Percentiles rank a stretch among this genome's conserved stretches.
Evolutionary conservation across 2,888 invertebrate species (phyloP).

Genomic region (Cryptocheilus praepositus): DNA sequence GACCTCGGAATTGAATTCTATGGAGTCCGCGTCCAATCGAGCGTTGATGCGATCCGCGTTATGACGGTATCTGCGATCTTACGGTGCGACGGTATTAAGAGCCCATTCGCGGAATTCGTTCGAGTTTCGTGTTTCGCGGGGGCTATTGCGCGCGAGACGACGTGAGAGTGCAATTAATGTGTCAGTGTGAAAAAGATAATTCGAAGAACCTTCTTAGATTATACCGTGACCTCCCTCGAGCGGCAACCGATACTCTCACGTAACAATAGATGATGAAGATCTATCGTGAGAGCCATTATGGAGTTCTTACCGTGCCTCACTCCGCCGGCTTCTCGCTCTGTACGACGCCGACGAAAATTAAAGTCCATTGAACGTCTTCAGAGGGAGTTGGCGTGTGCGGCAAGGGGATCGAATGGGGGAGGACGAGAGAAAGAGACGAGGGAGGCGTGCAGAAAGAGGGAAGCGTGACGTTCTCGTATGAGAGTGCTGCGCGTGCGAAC

Average conservation of each 20-base stretch:
- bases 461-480: not conserved
- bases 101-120: not conserved
- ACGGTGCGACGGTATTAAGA: too few relatives aligned
- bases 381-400: constrained; percentile 1
- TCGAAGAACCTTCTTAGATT: constrained; percentile 25
- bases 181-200: constrained; percentile 24
- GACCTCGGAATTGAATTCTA: too few relatives aligned
- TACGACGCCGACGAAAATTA: constrained; percentile 29
- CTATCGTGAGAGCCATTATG: constrained; percentile 44
- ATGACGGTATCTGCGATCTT: too few relatives aligned
- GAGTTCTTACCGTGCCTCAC: constrained; percentile 32
- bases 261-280: constrained; percentile 47
- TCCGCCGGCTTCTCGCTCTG: constrained; percentile 22
- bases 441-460: not conserved
- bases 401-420: not conserved
- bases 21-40: too few relatives aligned
- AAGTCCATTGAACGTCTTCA: constrained; percentile 27
- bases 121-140: not conserved
- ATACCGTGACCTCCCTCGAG: constrained; percentile 25
- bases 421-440: not conserved
- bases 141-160: not conserved
- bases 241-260: constrained; percentile 29
- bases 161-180: not conserved
- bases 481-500: too few relatives aligned
- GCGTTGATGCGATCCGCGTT: too few relatives aligned